Evolutionary conservation across 2,888 invertebrate genomes (phyloP).

Genomic region (Xestobium rufovillosum): DNA sequence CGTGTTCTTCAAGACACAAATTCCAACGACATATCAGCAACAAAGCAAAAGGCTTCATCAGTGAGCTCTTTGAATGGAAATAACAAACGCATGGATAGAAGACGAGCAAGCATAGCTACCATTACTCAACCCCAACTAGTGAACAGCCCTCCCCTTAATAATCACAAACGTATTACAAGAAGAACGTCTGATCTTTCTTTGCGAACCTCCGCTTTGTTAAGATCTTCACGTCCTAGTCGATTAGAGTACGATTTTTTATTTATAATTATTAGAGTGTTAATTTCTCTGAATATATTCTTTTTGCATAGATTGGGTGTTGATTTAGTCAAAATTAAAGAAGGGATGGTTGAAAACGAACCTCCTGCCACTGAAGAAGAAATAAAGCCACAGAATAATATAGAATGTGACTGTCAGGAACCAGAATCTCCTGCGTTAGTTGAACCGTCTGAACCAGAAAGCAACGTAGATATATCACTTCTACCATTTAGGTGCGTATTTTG

Average conservation of each 20-base stretch:
- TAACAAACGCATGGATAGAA: slow-evolving; percentile 37
- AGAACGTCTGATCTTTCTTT: slow-evolving; percentile 37
- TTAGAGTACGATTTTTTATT: slow-evolving; percentile 34
- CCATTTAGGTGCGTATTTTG: slow-evolving; percentile 21
- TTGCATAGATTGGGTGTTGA: slow-evolving; percentile 36
- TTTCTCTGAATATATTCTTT: slow-evolving; percentile 3
- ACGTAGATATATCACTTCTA: slow-evolving; percentile 11
- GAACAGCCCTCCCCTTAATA: slow-evolving; percentile 10
- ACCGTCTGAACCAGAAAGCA: background rate
- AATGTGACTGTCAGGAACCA: slow-evolving; percentile 15
- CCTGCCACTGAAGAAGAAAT: slow-evolving; percentile 16
- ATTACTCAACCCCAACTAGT: slow-evolving; percentile 44
- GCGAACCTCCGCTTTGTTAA: slow-evolving; percentile 30
- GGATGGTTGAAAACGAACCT: slow-evolving; percentile 24
- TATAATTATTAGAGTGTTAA: background rate
- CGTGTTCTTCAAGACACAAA: slow-evolving; percentile 36
- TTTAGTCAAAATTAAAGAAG: slow-evolving; percentile 40
- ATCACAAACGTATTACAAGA: slow-evolving; percentile 31
- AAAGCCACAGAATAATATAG: slow-evolving; percentile 20
- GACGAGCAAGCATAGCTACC: slow-evolving; percentile 50
- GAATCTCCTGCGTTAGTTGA: slow-evolving; percentile 1
- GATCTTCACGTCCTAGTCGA: slow-evolving; percentile 41
- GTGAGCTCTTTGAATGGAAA: background rate
- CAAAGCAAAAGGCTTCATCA: slow-evolving; percentile 14
- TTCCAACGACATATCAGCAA: slow-evolving; percentile 21